Percentiles rank a stretch among this genome's conserved stretches.
Evolutionary conservation across 2,113 vertebrate genomes (phyloP).

Genomic region (Pungitius pungitius): DNA sequence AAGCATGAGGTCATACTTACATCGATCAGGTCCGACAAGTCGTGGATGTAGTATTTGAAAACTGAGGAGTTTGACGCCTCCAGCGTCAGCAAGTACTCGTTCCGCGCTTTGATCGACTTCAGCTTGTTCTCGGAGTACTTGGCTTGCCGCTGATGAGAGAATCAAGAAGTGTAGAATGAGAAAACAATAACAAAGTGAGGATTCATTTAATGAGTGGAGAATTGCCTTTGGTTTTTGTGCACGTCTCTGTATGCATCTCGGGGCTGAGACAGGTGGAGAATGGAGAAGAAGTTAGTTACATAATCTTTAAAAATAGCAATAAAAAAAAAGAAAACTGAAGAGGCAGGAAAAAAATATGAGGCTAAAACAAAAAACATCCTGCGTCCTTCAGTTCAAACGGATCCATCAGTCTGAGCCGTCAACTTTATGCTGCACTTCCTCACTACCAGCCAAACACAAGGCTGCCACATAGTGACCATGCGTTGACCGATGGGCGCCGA

Average conservation of each 20-base stretch:
- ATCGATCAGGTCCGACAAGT: slow-evolving; percentile 96
- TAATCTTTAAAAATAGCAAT: slow-evolving; percentile 21
- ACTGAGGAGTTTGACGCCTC: slow-evolving; percentile 97
- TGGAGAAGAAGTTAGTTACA: slow-evolving; percentile 25
- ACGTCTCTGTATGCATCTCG: slow-evolving; percentile 29
- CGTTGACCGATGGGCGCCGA: slow-evolving; percentile 63
- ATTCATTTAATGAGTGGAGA: slow-evolving; percentile 42
- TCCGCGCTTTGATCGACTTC: slow-evolving; percentile 98
- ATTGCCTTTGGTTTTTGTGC: slow-evolving; percentile 40
- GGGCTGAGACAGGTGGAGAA: slow-evolving; percentile 23
- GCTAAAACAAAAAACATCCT: slow-evolving; percentile 24
- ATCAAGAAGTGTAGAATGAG: slow-evolving; percentile 41
- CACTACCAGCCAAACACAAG: slow-evolving; percentile 40
- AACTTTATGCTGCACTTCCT: slow-evolving; percentile 44
- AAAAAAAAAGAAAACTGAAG: slow-evolving; percentile 12
- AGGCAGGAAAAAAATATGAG: neutral
- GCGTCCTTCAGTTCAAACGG: slow-evolving; percentile 16
- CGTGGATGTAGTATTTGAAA: slow-evolving; percentile 99
- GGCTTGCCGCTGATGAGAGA: slow-evolving; percentile 90
- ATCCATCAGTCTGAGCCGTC: slow-evolving; percentile 27
- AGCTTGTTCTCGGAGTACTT: slow-evolving; percentile 99
- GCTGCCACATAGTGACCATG: slow-evolving; percentile 55
- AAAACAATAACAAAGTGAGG: slow-evolving; percentile 38
- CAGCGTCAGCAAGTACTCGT: slow-evolving; percentile 97
- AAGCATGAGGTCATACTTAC: slow-evolving; percentile 84